Evolutionary conservation across 2,888 invertebrate genomes (phyloP), one percentile per base, ranked within the genome.

Genomic region (Agonopterix heracliana): DNA sequence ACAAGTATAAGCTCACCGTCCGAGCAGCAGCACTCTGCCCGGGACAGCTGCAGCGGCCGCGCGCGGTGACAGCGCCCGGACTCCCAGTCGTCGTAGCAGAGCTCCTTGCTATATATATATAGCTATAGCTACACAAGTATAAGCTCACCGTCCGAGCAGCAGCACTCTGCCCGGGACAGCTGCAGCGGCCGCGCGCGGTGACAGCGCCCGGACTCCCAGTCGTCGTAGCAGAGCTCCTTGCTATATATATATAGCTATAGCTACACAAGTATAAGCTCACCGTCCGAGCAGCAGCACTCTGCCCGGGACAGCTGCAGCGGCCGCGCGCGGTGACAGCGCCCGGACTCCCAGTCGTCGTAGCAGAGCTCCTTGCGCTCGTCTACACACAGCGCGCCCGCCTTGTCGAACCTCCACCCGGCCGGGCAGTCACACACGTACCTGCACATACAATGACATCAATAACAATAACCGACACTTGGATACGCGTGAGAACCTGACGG

Each of bases 381-480:
- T 52, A 94, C 90, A 65, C 95, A 95, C 54, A 91, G 90, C 71
- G 93, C 92, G 11, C 91, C 90, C 54, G 90, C 89, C 50, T 91
- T 90, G 67, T 93, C 93, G 54, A 94, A 87, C 17, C 91, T 88
- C 82, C 91, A 94, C 9, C 95, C 95, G 41, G 91, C 80, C 0
- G 95, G 95, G 71, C 96, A 96, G 50, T 94, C 93, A 77, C 96
- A 96, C 34, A 93, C 92, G 59, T 93, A 95, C 0, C 86, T 85
- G 53, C 4, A 14, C 38, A 38, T 36, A 36, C 36, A 36, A 36
- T 4, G 7, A 35, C 35, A 7, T 14, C 8, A n/a, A 35, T 40
- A 36, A 1, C 5, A 3, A 17, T 45, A 13, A 10, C 17, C 8
- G 14, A 8, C 13, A 14, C 13, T 10, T 26, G 14, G 9, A 26